Percentiles rank a stretch among this genome's conserved stretches.
Evolutionary conservation across 1,140 invertebrate genomes (phyloP).

Genomic region (Nasonia giraulti): DNA sequence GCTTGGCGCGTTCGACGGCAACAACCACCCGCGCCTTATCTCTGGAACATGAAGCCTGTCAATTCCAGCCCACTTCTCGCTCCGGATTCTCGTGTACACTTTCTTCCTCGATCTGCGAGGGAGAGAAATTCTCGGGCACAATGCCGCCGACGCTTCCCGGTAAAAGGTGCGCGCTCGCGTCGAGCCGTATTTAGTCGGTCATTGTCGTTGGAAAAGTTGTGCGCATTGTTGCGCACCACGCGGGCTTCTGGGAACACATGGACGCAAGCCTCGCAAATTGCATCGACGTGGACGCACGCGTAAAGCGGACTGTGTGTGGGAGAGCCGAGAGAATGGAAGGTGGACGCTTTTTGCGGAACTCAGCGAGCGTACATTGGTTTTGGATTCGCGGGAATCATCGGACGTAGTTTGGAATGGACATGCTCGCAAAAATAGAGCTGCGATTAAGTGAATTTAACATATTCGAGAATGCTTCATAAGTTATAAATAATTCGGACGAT

Average conservation of each 20-base stretch:
- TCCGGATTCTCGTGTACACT: background rate
- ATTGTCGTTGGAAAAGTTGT: background rate
- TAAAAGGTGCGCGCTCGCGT: background rate
- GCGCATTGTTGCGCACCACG: background rate
- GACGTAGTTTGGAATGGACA: too few relatives aligned
- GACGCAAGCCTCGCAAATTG: background rate
- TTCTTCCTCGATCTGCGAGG: background rate
- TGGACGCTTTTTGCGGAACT: background rate
- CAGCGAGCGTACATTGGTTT: background rate
- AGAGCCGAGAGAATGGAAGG: too few relatives aligned
- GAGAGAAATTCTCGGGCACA: constrained; percentile 28
- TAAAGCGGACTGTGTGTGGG: background rate
- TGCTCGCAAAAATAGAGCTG: too few relatives aligned
- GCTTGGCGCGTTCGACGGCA: too few relatives aligned
- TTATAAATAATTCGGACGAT: too few relatives aligned
- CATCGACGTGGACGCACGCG: background rate
- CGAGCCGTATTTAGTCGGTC: constrained; percentile 8
- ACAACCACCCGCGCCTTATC: too few relatives aligned
- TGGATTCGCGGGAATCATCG: background rate
- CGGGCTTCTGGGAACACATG: background rate
- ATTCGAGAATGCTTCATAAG: too few relatives aligned
- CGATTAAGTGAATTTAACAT: too few relatives aligned
- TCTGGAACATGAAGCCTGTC: too few relatives aligned
- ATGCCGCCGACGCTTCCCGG: background rate
- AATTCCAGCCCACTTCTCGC: background rate